Percentiles rank a stretch among this genome's conserved stretches.
These are phyloP conservation scores for Andrena praecox DNA, from an alignment of 2,888 invertebrate species.

Conservation along the genomic window DNA sequence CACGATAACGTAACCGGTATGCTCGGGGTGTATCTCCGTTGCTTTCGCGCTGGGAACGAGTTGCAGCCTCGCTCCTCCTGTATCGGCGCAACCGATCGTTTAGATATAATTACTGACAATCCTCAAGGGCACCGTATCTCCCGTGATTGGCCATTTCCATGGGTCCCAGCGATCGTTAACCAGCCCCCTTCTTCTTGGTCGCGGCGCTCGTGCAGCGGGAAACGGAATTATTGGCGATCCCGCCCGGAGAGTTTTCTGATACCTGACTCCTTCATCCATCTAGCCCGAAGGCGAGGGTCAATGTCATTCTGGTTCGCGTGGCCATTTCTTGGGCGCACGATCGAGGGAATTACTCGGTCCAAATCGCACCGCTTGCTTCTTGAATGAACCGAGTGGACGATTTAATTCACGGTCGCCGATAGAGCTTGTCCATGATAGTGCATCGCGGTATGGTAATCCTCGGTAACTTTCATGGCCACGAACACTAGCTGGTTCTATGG, in stretches of 20 bases:
- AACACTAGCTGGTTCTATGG: constrained; percentile 40
- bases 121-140: constrained; percentile 72
- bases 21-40: constrained; percentile 39
- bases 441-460: constrained; percentile 29
- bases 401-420: constrained; percentile 11
- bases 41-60: constrained; percentile 52
- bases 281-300: constrained; percentile 8
- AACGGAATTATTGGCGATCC: constrained; percentile 46
- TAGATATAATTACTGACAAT: constrained; percentile 77
- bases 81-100: constrained; percentile 73
- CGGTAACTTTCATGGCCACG: constrained; percentile 38
- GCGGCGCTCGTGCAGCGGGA: constrained; percentile 34
- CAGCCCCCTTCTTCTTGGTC: constrained; percentile 46
- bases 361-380: neutral
- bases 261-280: neutral
- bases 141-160: constrained; percentile 76
- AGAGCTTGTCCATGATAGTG: constrained; percentile 28
- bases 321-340: constrained; percentile 17
- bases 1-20: constrained; percentile 68
- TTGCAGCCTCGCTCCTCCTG: constrained; percentile 40
- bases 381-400: neutral
- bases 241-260: constrained; percentile 14
- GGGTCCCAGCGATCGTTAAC: constrained; percentile 73
- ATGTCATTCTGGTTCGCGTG: neutral
- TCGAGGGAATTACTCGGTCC: constrained; percentile 2